phyloP scores from a whole-genome alignment of 2,888 invertebrate genomes.

The Venustoraphidia nigricollis region DNA sequence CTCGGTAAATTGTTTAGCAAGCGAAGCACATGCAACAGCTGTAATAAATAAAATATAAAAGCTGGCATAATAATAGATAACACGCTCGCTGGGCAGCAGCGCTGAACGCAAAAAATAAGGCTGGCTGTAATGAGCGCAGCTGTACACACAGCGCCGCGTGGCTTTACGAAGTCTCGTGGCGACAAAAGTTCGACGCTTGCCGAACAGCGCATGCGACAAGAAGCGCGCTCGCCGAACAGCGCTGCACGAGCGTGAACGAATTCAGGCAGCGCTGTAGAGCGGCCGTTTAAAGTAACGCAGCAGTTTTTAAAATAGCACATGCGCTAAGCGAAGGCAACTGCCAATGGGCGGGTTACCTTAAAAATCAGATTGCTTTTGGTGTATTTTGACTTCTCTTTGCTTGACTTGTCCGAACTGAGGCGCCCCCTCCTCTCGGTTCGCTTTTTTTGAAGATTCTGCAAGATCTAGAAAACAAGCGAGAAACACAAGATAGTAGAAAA shows the following conservation, averaged over 20 bases:
- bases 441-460: conserved; percentile 98
- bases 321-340: conserved; percentile 20
- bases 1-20: conserved; percentile 3
- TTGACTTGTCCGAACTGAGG: conserved; percentile 80
- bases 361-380: conserved; percentile 97
- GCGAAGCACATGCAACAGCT: conserved; percentile 20
- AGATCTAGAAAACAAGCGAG: conserved; percentile 91
- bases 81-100: too few species aligned
- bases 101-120: too few species aligned
- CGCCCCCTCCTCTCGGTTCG: conserved; percentile 94
- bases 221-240: conserved; percentile 30
- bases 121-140: too few species aligned
- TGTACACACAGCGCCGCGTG: too few species aligned
- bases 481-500: conserved; percentile 72
- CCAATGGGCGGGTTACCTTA: conserved; percentile 74
- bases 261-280: too few species aligned
- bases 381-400: conserved; percentile 81
- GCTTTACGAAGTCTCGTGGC: too few species aligned
- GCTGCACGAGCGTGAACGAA: not conserved
- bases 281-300: too few species aligned
- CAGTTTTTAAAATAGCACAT: conserved; percentile 7
- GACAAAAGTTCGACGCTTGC: too few species aligned
- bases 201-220: conserved; percentile 34
- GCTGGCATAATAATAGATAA: too few species aligned
- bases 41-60: too few species aligned